Conservation (phyloP, 2,888 invertebrate species). For the Eristalis pertinax region DNA sequence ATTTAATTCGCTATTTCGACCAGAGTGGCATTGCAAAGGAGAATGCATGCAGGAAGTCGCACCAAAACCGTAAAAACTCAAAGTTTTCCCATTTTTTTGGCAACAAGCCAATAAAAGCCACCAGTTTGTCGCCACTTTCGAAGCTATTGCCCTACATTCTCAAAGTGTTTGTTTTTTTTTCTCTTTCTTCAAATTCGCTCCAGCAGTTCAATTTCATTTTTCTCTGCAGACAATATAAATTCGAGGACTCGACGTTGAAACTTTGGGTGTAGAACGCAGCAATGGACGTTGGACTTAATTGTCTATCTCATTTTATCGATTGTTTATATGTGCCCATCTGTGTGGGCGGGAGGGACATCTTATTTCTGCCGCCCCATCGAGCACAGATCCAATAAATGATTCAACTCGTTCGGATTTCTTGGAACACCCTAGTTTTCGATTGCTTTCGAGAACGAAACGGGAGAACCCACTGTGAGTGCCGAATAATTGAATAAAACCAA, state of each 20-base stretch:
- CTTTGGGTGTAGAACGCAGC: slow-evolving; percentile 53
- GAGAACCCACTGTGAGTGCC: slow-evolving; percentile 47
- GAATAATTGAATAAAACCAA: slow-evolving; percentile 60
- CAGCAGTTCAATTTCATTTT: slow-evolving; percentile 13
- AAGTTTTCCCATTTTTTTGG: slow-evolving; percentile 50
- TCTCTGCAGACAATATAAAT: slow-evolving; percentile 56
- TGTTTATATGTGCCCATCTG: slow-evolving; percentile 32
- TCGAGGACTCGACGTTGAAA: slow-evolving; percentile 38
- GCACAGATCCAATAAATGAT: slow-evolving; percentile 62
- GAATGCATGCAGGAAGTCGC: slow-evolving; percentile 39
- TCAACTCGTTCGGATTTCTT: slow-evolving; percentile 33
- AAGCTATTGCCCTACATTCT: slow-evolving; percentile 62
- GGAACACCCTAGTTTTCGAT: slow-evolving; percentile 44
- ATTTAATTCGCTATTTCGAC: slow-evolving; percentile 36
- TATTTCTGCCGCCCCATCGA: slow-evolving; percentile 61
- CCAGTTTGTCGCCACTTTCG: slow-evolving; percentile 67
- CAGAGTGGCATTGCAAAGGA: slow-evolving; percentile 16
- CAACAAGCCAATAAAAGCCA: slow-evolving; percentile 60
- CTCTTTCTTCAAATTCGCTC: neutral
- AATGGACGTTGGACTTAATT: slow-evolving; percentile 66
- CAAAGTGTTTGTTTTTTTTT: slow-evolving; percentile 4
- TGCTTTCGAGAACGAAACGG: slow-evolving; percentile 41
- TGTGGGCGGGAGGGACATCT: slow-evolving; percentile 43
- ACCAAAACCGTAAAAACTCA: slow-evolving; percentile 40
- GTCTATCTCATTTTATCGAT: slow-evolving; percentile 57